Evolutionary conservation across 2,797 vertebrate species (phyloP), one percentile per base, ranked within the genome.

Genomic region (Sebastolobus altivelis): DNA sequence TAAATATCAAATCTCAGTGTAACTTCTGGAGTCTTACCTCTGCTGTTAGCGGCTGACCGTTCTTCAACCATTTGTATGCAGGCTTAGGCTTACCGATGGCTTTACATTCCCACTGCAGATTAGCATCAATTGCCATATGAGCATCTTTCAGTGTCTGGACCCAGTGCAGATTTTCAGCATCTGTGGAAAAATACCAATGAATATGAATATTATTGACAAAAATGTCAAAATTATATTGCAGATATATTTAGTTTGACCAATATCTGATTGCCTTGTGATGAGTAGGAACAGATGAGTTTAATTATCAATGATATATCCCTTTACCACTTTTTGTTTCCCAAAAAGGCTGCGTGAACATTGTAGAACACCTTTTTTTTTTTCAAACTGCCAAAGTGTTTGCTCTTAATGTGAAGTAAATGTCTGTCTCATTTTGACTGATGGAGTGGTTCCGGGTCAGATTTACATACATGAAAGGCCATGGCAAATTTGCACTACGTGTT

Each of bases 91-190:
- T 96, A 61, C 97, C 96, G 4, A 85, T 91, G 46, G 97, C 97
- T 86, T 95, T 95, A 88, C 97, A 98, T 83, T 97, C 97, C 97
- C 98, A 98, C 80, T 95, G 91, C 65, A 98, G 95, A 84, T 91
- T 96, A 49, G 96, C 95, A 80, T 97, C 96, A 20, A 98, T 95
- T 49, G 96, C 94, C 92, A 97, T 94, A 77, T 97, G 94, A 62
- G 95, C 94, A 81, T 97, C 96, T 89, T 95, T 95, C 75, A 97
- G 94, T 46, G 92, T 97, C 84, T 96, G 95, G 4, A 95, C 94
- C 97, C 97, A 98, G 70, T 97, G 95, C 56, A 97, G 95, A 79
- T 96, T 95, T 78, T 97, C 97, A 92, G 95, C 94, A 92, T 94
- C 87, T 95, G 89, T 72, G 72, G 67, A 65, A 49, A 65, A 81